Base-by-base conservation (phyloP, 2,797 vertebrate species). In the Sebastes umbrosus region DNA sequence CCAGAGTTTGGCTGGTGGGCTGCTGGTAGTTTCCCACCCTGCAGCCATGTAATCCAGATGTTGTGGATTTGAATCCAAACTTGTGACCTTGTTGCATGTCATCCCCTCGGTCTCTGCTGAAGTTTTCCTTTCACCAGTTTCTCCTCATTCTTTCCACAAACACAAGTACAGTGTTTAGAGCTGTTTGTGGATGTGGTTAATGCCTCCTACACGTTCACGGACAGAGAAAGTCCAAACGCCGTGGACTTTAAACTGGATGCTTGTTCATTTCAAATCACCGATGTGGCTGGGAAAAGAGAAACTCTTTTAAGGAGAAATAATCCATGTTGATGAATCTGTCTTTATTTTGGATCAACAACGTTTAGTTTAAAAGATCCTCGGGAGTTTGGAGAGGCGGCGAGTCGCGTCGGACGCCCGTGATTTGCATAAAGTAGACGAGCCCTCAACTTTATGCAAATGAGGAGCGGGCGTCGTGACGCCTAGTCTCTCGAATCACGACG, bases 21-120 rank as follows among this genome's bases (percentile, higher is more conserved):
- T 85, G 80, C 16, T 84, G 84, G 66, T 82, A 75, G 39, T 81
- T 75, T 88, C 84, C 83, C 84, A 63, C 57, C 83, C 79, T 69
- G 52, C 73, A 83, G 84, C 86, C 83, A 67, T 69, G 50, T 75
- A 27, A 65, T 85, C 87, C 90, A 92, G 87, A 88, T 90, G 87
- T 89, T 81, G 73, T 36, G 34, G 71, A 76, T 69, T 52, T 58
- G 59, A 79, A 75, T 81, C 87, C 75, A 79, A 79, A 67, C 68
- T 75, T 75, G 81, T 87, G 87, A 87, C 88, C 84, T 92, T 86
- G 88, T 83, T 87, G 84, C 77, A 67, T 81, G 83, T 86, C 77
- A 65, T 72, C 82, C 39, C 36, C 18, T 58, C 72, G 57, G 16
- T 36, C 31, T 20, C 58, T 50, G 73, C 43, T 36, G 63, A 77